Evolutionary conservation across 1,140 invertebrate species (phyloP).

Genomic region (Neodiprion lecontei): DNA sequence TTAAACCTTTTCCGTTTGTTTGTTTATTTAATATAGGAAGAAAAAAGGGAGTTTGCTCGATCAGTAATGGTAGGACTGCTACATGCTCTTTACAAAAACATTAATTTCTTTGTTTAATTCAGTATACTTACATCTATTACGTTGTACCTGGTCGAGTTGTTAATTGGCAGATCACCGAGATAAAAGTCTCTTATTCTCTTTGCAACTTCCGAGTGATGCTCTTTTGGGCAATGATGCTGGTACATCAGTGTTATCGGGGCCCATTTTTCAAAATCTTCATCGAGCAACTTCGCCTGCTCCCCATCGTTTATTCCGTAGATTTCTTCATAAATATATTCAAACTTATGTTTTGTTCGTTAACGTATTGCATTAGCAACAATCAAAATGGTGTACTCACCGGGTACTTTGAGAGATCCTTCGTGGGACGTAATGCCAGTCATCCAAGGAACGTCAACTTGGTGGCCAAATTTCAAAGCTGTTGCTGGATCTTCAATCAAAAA

Average conservation of each 20-base stretch:
- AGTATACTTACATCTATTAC: slow-evolving; percentile 62
- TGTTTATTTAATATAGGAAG: no score
- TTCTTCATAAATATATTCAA: slow-evolving; percentile 30
- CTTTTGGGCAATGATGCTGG: slow-evolving; percentile 61
- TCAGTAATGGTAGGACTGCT: no score
- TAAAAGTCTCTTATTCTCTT: slow-evolving; percentile 68
- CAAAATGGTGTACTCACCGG: slow-evolving; percentile 57
- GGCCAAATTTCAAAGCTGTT: slow-evolving; percentile 56
- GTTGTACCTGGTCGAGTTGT: slow-evolving; percentile 59
- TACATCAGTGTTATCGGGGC: slow-evolving; percentile 68
- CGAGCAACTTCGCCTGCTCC: slow-evolving; percentile 47
- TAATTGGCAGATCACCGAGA: slow-evolving; percentile 59
- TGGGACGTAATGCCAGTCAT: slow-evolving; percentile 72
- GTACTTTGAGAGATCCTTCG: slow-evolving; percentile 71
- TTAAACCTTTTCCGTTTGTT: no score
- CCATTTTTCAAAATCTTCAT: slow-evolving; percentile 65
- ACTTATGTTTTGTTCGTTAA: not conserved
- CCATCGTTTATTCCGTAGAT: slow-evolving; percentile 40
- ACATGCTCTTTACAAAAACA: no score
- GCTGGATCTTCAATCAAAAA: slow-evolving; percentile 69
- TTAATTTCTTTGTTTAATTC: not conserved
- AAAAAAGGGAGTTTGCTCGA: no score
- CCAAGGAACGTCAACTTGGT: slow-evolving; percentile 67
- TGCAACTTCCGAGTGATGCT: slow-evolving; percentile 58
- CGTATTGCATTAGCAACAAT: not conserved